Evolutionary conservation across 2,797 vertebrate genomes (phyloP), one percentile per base, ranked within the genome.

Genomic region (Lithobates sylvaticus): DNA sequence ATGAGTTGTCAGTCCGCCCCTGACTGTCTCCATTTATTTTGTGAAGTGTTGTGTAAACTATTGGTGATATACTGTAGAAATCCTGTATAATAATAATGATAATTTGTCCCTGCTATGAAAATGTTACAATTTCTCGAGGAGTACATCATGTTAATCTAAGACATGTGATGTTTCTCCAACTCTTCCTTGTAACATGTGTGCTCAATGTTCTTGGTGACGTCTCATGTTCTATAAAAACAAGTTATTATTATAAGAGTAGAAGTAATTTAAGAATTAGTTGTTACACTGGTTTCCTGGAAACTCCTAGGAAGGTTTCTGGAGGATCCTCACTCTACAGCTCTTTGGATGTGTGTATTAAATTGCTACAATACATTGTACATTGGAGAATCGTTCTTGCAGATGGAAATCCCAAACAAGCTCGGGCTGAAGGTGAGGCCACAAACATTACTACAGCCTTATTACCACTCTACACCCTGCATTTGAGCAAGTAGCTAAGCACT

Each of bases 221-320:
- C 69, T 85, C 26, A 10, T 13, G 34, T 47, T 36, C 70, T 44
- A 75, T 42, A 65, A 74, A 32, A 76, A 69, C 73, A 81, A 73
- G 77, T 70, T 67, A 61, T 81, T 47, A 39, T 86, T 72, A 58
- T 81, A 81, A 69, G 77, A 75, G 64, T 70, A 47, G 64, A 65
- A 15, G 21, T 74, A 36, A 13, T 64, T 73, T 64, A 74, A 32
- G 47, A 32, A 80, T 76, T 61, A 76, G 71, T 71, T 81, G 84
- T 69, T 76, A 42, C 21, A 23, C n/a, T 61, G 64, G 68, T 76
- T 81, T 42, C 84, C 58, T 76, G 78, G 71, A 71, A 86, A 86
- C 71, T 44, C 39, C 9, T 75, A 42, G 70, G 73, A 86, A 81
- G 72, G 75, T 68, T 70, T 47, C 64, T 50, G 42, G 58, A 73